phyloP scores from a whole-genome alignment of 2,888 invertebrate species.

The Panopea generosa region DNA sequence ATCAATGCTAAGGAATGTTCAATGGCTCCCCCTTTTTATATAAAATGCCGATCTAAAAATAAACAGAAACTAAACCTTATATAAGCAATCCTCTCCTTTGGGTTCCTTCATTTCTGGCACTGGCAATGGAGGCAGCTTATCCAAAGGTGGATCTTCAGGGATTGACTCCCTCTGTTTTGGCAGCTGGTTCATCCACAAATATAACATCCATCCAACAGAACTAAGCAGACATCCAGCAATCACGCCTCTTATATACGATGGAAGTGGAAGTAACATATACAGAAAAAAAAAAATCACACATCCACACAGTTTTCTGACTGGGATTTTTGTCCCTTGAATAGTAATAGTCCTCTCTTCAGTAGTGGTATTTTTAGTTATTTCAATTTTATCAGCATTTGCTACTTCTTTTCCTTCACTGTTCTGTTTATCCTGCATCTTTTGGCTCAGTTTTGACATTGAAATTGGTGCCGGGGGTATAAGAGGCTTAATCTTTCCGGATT shows the following conservation, averaged over 20 bases:
- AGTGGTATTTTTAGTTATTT: conserved; percentile 16
- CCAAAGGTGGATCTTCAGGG: conserved; percentile 68
- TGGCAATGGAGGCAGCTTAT: conserved; percentile 75
- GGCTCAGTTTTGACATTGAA: conserved; percentile 61
- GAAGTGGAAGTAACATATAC: conserved; percentile 78
- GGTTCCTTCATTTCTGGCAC: conserved; percentile 77
- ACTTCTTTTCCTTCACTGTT: too few relatives aligned
- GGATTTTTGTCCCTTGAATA: conserved; percentile 33
- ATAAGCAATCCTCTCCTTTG: conserved; percentile 76
- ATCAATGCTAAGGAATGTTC: too few relatives aligned
- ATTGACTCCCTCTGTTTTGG: conserved; percentile 64
- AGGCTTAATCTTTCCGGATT: conserved; percentile 50
- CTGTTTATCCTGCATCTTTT: conserved; percentile 20
- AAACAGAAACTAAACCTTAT: conserved; percentile 75
- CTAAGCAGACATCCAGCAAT: conserved; percentile 73
- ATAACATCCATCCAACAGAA: conserved; percentile 67
- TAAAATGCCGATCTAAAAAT: too few relatives aligned
- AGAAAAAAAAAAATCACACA: conserved; percentile 66
- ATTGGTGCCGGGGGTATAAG: conserved; percentile 55
- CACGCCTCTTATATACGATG: conserved; percentile 80
- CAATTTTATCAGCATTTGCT: conserved; percentile 9
- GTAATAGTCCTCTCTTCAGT: background rate
- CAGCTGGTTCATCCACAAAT: conserved; percentile 73
- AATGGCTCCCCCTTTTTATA: too few relatives aligned
- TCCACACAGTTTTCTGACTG: conserved; percentile 58